Evolutionary conservation across 2,797 vertebrate genomes (phyloP).

Genomic region (Austrolebias charrua): DNA sequence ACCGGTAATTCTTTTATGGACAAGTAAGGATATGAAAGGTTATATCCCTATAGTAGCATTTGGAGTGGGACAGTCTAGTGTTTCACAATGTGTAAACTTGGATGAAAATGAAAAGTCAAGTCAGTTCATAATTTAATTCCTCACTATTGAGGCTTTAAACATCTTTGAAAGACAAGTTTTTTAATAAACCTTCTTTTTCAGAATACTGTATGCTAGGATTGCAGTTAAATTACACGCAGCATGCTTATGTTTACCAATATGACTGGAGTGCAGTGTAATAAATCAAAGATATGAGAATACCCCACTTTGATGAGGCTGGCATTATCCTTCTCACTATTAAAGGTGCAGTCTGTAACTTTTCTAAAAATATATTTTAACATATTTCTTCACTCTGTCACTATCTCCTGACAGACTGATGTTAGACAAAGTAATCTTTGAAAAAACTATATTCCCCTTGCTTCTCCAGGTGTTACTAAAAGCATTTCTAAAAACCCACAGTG

Average conservation of each 20-base stretch:
- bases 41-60: neutral
- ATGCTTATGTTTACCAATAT: conserved; percentile 5
- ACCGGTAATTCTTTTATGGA: neutral
- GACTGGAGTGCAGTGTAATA: neutral
- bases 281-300: neutral
- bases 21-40: conserved; percentile 1
- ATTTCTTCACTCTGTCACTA: no score
- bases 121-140: neutral
- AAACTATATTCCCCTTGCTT: no score
- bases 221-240: neutral
- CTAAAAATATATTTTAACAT: no score
- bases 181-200: neutral
- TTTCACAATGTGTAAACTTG: neutral
- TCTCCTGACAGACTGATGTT: no score
- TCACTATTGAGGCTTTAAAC: neutral
- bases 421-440: no score
- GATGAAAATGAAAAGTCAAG: neutral
- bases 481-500: no score
- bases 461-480: no score
- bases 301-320: neutral
- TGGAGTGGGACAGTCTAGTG: no score
- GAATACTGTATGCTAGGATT: no score
- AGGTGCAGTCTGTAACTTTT: neutral
- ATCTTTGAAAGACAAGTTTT: neutral
- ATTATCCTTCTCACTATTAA: neutral